Evolutionary conservation across 2,113 vertebrate genomes (phyloP), one percentile per base, ranked within the genome.

Genomic region (Alosa alosa): DNA sequence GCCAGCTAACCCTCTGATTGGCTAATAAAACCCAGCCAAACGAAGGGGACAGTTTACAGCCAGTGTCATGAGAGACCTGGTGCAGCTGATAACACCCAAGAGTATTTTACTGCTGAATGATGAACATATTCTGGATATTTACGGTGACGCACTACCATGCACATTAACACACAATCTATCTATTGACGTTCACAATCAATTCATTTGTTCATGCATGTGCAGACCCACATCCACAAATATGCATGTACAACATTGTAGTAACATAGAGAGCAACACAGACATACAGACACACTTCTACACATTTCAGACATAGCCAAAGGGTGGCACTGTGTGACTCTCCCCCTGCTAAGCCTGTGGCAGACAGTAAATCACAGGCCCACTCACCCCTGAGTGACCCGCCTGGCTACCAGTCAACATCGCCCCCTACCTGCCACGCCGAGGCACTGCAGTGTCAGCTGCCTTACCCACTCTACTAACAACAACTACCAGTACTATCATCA

Each of bases 321-420:
- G 68, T 84, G 84, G 39, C 52, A 52, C 41, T 44, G 18, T 31
- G 75, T 81, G 86, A 46, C 85, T 60, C 50, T n/a, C 57, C 25
- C 55, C 60, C 31, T 10, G 25, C 84, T 84, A 81, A 85, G 75
- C 31, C 41, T 44, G 78, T 1, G 55, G 1, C 1, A 75, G 85
- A 86, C 85, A 88, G 75, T 90, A 85, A 88, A 89, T 92, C 81
- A 88, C 36, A 64, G 86, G 89, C 39, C 82, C 57, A 55, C 22
- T 84, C 85, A 90, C 86, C 5, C 45, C n/a, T 84, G 50, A 39
- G 17, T 87, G 89, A 90, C 86, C 89, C 86, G 64, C 41, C 20
- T 46, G 20, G 10, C 18, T 41, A 39, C 49, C 25, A 18, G 41
- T n/a, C 57, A 84, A 86, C n/a, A 52, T 10, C 31, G 9, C 20